Conservation (phyloP, 2,113 vertebrate species). For the Sitta europaea region DNA sequence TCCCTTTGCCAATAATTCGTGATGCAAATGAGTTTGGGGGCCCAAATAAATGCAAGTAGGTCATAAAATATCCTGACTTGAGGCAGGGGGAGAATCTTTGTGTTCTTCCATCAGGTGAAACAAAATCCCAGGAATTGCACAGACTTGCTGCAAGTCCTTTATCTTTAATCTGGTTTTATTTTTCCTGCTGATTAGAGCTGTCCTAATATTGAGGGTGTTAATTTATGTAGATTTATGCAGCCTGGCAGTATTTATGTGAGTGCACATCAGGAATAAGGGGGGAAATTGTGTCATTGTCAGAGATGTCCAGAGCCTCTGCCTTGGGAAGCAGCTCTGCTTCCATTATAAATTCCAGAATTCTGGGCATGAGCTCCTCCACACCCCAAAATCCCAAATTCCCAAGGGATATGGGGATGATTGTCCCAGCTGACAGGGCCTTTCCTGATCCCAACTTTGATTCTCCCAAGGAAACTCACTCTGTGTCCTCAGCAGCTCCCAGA, state of each 20-base stretch:
- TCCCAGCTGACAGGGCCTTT: background rate
- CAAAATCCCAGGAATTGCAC: background rate
- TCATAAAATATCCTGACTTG: conserved; percentile 15
- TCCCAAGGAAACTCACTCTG: background rate
- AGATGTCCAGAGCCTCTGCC: background rate
- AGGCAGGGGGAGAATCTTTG: background rate
- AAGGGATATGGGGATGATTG: accelerated
- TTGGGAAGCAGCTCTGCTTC: background rate
- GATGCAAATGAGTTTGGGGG: conserved; percentile 41
- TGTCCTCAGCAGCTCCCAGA: background rate
- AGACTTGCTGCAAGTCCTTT: background rate
- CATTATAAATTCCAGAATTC: background rate
- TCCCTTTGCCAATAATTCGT: conserved; percentile 40
- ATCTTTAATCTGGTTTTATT: background rate
- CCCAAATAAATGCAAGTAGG: conserved; percentile 48
- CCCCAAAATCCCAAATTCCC: background rate
- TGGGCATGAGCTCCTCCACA: background rate
- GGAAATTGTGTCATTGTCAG: accelerated
- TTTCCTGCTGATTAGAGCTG: background rate
- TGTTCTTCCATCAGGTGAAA: background rate
- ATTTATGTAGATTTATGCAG: background rate
- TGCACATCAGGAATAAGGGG: background rate
- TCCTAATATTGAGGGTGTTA: background rate
- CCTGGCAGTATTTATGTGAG: background rate
- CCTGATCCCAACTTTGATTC: background rate